Evolutionary conservation across 2,797 vertebrate genomes (phyloP).

Genomic region (Tadarida brasiliensis): DNA sequence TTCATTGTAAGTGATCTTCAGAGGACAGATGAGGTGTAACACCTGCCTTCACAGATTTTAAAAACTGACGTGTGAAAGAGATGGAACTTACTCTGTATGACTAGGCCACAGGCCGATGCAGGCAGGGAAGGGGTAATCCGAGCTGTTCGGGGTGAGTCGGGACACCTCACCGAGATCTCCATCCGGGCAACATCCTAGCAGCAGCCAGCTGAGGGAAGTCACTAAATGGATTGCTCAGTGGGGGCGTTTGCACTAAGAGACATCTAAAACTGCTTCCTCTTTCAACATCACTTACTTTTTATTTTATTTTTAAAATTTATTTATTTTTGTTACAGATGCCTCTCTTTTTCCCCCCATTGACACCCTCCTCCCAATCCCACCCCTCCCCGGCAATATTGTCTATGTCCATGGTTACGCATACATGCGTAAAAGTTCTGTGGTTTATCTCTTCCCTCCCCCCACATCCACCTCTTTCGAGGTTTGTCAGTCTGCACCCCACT

Average conservation of each 20-base stretch:
- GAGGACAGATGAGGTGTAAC: background rate
- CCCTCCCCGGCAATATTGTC: no score
- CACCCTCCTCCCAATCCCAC: no score
- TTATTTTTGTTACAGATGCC: no score
- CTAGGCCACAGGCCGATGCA: background rate
- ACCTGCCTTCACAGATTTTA: background rate
- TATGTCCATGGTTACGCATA: no score
- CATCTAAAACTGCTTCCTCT: background rate
- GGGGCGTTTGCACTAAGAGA: background rate
- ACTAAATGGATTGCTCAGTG: background rate
- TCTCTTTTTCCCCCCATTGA: no score
- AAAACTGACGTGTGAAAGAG: background rate
- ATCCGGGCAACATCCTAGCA: background rate
- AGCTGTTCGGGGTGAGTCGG: background rate
- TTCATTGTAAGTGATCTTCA: background rate
- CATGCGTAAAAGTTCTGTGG: no score
- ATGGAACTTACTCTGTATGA: background rate
- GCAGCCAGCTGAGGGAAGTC: background rate
- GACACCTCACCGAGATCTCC: background rate
- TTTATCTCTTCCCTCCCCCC: no score
- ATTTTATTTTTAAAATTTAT: no score
- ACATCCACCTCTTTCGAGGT: no score
- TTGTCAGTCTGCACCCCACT: no score
- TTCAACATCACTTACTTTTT: conserved; percentile 20
- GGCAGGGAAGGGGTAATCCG: background rate